Evolutionary conservation across 2,113 vertebrate species (phyloP).

Genomic region (Neopipo cinnamomea): DNA sequence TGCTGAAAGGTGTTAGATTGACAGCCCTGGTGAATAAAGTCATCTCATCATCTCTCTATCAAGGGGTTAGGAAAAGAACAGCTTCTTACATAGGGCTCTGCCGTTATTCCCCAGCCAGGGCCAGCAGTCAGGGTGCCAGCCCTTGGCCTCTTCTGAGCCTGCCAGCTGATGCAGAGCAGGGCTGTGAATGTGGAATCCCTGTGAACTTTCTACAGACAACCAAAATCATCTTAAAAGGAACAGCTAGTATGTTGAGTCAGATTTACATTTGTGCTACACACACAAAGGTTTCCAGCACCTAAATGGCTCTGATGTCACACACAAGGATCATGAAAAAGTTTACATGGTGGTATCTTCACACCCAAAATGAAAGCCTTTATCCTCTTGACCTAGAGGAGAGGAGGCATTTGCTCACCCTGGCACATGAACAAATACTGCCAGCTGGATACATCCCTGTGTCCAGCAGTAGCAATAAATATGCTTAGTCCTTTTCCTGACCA

Average conservation of each 20-base stretch:
- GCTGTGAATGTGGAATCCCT: not conserved
- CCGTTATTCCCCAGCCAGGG: not conserved
- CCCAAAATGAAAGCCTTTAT: not conserved
- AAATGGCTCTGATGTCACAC: not conserved
- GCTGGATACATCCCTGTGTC: not conserved
- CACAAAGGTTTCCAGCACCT: not conserved
- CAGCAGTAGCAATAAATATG: not conserved
- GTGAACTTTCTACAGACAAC: not conserved
- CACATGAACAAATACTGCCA: not conserved
- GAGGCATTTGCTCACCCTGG: not conserved
- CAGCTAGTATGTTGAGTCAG: not conserved
- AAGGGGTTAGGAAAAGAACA: not conserved
- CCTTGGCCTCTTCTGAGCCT: not conserved
- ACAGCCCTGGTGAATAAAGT: not conserved
- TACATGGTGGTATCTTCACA: not conserved
- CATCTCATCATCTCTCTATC: not conserved
- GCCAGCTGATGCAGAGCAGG: not conserved
- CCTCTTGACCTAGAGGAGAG: not conserved
- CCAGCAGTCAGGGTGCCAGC: not conserved
- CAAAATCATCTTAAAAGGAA: not conserved
- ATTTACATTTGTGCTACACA: not conserved
- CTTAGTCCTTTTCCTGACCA: not conserved
- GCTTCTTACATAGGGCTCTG: not conserved
- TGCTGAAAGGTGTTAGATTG: conserved; percentile 25
- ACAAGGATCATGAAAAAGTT: not conserved